These are phyloP conservation scores for Peromyscus aztecus DNA, from an alignment of 2,797 vertebrate genomes.

Conservation along the genomic window DNA sequence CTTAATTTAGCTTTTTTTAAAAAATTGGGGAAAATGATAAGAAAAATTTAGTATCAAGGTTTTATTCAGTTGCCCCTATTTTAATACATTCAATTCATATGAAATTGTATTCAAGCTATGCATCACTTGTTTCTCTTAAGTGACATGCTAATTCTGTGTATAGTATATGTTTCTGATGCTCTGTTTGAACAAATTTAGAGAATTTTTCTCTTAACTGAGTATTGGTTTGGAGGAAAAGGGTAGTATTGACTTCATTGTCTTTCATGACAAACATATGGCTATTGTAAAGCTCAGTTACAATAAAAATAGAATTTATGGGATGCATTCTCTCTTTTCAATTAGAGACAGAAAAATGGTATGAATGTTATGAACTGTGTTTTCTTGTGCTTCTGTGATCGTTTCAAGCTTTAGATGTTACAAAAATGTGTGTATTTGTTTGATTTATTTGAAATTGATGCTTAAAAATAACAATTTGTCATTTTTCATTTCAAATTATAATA, in stretches of 20 bases:
- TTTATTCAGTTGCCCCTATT: not conserved
- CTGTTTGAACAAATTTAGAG: not conserved
- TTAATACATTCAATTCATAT: not conserved
- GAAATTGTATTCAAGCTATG: not conserved
- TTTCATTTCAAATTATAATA: not conserved
- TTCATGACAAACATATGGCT: not conserved
- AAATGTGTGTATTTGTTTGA: not conserved
- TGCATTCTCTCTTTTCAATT: not conserved
- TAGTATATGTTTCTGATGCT: not conserved
- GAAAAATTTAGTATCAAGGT: not conserved
- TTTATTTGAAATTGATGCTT: conserved; percentile 25
- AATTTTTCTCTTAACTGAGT: not conserved
- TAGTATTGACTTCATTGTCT: not conserved
- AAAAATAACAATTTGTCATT: not conserved
- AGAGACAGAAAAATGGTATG: not conserved
- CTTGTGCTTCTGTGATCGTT: not conserved
- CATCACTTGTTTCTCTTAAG: not conserved
- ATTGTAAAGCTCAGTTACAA: not conserved
- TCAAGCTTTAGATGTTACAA: not conserved
- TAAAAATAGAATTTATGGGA: not conserved
- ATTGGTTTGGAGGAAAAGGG: not conserved
- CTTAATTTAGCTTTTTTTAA: not conserved
- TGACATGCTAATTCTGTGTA: not conserved
- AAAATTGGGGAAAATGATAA: not conserved
- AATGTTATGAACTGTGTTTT: not conserved